Base-by-base conservation (phyloP, 2,797 vertebrate genomes). In the Gastrophryne carolinensis region DNA sequence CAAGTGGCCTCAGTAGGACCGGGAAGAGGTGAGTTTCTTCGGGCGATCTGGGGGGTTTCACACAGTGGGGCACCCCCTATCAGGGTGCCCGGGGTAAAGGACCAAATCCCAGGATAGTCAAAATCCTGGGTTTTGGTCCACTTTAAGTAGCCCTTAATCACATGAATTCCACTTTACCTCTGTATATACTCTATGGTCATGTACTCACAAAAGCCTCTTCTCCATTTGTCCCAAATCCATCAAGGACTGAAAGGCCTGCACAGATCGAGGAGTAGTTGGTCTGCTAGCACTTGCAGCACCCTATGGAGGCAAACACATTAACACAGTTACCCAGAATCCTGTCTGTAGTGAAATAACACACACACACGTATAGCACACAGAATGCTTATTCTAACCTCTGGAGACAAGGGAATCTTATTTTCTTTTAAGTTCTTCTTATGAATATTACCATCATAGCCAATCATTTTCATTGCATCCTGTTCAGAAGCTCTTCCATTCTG, bases 121-220 rank as follows among this genome's bases (percentile, higher is more conserved):
- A n/a, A n/a, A n/a, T n/a, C n/a, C n/a, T n/a, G n/a, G n/a, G n/a
- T n/a, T n/a, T n/a, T n/a, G n/a, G n/a, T n/a, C n/a, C n/a, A n/a
- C n/a, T n/a, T n/a, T n/a, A n/a, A n/a, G n/a, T n/a, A n/a, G n/a
- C n/a, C n/a, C n/a, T n/a, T n/a, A n/a, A n/a, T n/a, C n/a, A n/a
- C n/a, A n/a, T n/a, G n/a, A n/a, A n/a, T n/a, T n/a, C n/a, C n/a
- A n/a, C n/a, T n/a, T n/a, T n/a, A n/a, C n/a, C n/a, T n/a, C n/a
- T n/a, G n/a, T n/a, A n/a, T n/a, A n/a, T n/a, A n/a, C n/a, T n/a
- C n/a, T n/a, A n/a, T n/a, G n/a, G n/a, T n/a, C n/a, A 53, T 29
- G 9, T 78, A 90, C 92, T 91, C 83, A 96, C 93, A 87, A 44
- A 29, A 98, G 82, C 66, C 93, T 89, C 50, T 79, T 81, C 77